Conservation (phyloP, 2,888 invertebrate species). For the Trissoscelio sp. region DNA sequence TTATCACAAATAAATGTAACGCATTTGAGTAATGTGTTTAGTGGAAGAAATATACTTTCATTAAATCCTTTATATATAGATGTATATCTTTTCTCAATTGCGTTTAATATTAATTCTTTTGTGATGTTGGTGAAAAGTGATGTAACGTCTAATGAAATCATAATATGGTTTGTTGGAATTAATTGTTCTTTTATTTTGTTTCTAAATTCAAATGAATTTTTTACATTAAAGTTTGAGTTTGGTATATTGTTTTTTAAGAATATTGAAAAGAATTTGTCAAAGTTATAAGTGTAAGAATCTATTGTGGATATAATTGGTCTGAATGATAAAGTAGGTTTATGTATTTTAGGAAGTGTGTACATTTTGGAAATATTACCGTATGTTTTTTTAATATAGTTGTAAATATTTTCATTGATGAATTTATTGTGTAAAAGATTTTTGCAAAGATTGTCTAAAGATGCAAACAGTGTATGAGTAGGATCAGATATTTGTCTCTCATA, state of each 20-base stretch:
- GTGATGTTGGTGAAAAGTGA: neutral
- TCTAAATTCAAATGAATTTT: neutral
- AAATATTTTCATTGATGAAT: neutral
- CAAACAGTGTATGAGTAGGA: too few relatives aligned
- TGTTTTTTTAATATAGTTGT: neutral
- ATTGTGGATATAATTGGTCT: neutral
- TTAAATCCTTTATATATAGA: too few relatives aligned
- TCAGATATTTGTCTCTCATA: too few relatives aligned
- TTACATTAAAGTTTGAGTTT: neutral
- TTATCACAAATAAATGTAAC: constrained; percentile 8
- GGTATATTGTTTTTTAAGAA: neutral
- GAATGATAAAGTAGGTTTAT: neutral
- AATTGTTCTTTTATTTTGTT: neutral
- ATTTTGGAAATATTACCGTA: neutral
- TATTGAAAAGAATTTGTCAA: neutral
- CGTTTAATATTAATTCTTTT: neutral
- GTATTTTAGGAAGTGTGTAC: neutral
- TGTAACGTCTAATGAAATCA: neutral
- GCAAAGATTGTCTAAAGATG: too few relatives aligned
- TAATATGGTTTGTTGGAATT: neutral
- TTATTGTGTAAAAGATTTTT: neutral
- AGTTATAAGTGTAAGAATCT: neutral
- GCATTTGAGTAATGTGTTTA: neutral
- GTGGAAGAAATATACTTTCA: neutral
- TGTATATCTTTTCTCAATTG: neutral